Evolutionary conservation across 2,113 vertebrate species (phyloP).

Genomic region (Greenwoodochromis staneri): DNA sequence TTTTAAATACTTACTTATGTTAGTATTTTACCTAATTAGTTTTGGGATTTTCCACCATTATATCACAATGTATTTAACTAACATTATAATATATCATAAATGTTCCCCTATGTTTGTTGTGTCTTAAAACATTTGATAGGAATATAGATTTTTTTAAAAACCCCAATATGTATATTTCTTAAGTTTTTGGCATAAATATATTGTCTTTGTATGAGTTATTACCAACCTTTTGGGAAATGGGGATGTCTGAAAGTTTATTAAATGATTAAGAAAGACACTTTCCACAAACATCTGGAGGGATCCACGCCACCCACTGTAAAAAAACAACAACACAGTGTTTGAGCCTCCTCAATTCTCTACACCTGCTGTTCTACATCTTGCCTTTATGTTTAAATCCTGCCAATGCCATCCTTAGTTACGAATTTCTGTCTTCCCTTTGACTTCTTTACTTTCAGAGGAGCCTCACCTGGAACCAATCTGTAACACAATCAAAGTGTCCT

Average conservation of each 20-base stretch:
- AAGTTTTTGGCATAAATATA: background rate
- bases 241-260: background rate
- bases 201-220: background rate
- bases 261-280: background rate
- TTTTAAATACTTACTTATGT: background rate
- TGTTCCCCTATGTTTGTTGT: background rate
- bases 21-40: background rate
- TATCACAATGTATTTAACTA: background rate
- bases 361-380: constrained; percentile 46
- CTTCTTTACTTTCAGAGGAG: constrained; percentile 13
- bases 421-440: constrained; percentile 30
- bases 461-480: constrained; percentile 79
- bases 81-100: background rate
- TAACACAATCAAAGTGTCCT: constrained; percentile 71
- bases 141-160: background rate
- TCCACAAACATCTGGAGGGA: background rate
- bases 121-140: background rate
- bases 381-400: constrained; percentile 33
- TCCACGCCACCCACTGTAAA: constrained; percentile 39
- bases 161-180: background rate
- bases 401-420: constrained; percentile 31
- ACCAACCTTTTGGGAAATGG: background rate
- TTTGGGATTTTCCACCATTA: background rate
- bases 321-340: background rate
- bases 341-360: constrained; percentile 28